These are phyloP conservation scores for Ditylenchus dipsaci DNA, from an alignment of 1,140 invertebrate genomes.

Conservation along the genomic window DNA sequence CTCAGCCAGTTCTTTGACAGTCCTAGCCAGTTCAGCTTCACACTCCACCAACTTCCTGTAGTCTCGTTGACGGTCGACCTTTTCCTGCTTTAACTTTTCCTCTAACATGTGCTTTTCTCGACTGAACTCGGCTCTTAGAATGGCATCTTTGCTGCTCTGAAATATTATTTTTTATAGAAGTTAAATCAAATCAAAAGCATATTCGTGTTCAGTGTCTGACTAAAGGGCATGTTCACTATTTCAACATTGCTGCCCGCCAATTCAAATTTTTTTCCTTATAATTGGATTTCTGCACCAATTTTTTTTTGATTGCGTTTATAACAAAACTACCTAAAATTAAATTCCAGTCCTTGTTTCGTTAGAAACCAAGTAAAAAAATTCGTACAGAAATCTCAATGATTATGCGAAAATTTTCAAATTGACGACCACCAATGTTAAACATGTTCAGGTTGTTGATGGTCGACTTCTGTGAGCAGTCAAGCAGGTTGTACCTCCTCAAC, in stretches of 20 bases:
- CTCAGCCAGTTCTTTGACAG: slow-evolving; percentile 18
- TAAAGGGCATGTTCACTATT: background rate
- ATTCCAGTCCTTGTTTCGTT: too few species aligned
- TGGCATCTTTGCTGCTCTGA: slow-evolving; percentile 16
- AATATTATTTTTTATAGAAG: too few species aligned
- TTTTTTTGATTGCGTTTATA: too few species aligned
- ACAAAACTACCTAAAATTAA: too few species aligned
- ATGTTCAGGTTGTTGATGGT: slow-evolving; percentile 37
- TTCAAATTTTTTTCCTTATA: too few species aligned
- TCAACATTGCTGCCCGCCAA: too few species aligned
- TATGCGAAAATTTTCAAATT: too few species aligned
- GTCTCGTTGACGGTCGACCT: slow-evolving; percentile 22
- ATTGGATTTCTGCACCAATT: too few species aligned
- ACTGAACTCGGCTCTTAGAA: slow-evolving; percentile 22
- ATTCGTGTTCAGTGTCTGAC: background rate
- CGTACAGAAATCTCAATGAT: too few species aligned
- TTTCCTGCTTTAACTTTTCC: slow-evolving; percentile 20
- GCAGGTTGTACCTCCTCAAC: slow-evolving; percentile 31
- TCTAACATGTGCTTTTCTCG: slow-evolving; percentile 21
- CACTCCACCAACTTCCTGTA: slow-evolving; percentile 12
- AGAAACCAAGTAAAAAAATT: too few species aligned
- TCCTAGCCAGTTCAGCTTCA: slow-evolving; percentile 18
- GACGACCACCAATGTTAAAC: too few species aligned
- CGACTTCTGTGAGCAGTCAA: slow-evolving; percentile 41
- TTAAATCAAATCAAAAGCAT: slow-evolving; percentile 7